Evolutionary conservation across 1,140 invertebrate genomes (phyloP).

Genomic region (Nylanderia fulva): DNA sequence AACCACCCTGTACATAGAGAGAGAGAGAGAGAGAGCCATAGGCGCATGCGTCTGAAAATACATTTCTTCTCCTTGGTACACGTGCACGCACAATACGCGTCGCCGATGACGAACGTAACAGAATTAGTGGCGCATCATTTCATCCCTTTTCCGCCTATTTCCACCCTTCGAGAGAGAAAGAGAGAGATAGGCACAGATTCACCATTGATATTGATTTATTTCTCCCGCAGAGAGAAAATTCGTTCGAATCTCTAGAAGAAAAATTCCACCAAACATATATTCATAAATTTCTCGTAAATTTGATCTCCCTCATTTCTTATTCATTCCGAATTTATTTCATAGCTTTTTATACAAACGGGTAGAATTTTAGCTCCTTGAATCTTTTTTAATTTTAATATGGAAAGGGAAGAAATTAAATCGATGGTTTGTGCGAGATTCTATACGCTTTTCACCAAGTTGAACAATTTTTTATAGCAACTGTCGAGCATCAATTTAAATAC

Average conservation of each 20-base stretch:
- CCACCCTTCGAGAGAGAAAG: slow-evolving; percentile 19
- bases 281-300: neutral
- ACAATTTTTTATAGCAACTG: too few species aligned
- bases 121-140: slow-evolving; percentile 83
- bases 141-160: slow-evolving; percentile 77
- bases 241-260: too few species aligned
- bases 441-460: too few species aligned
- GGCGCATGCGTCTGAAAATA: slow-evolving; percentile 71
- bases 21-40: too few species aligned
- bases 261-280: neutral
- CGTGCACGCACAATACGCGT: slow-evolving; percentile 61
- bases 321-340: too few species aligned
- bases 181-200: slow-evolving; percentile 2
- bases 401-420: too few species aligned
- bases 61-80: slow-evolving; percentile 63
- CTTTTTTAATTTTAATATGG: too few species aligned
- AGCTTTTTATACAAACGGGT: too few species aligned
- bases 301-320: too few species aligned
- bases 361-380: too few species aligned
- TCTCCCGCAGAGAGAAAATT: neutral
- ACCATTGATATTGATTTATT: slow-evolving; percentile 53
- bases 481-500: too few species aligned
- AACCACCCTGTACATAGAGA: slow-evolving; percentile 67
- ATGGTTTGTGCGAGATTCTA: too few species aligned
- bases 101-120: slow-evolving; percentile 75